Base-by-base conservation (phyloP, 2,113 vertebrate genomes). In the Perccottus glenii region DNA sequence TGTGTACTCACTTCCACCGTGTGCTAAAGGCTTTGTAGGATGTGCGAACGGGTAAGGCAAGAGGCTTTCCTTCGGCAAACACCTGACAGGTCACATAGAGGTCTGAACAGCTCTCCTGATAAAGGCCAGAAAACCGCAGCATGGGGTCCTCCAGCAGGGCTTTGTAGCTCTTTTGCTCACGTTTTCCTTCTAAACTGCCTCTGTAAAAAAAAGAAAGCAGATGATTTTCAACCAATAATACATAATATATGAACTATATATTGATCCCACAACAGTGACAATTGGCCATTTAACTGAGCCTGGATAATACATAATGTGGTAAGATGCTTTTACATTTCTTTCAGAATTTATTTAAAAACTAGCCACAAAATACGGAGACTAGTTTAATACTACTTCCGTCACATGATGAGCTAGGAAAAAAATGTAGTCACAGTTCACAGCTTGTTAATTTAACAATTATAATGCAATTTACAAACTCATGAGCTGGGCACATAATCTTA, bases 11-110 rank as follows among this genome's bases (percentile, higher is more conserved):
- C 98, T 99, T 99, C 97, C 97, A 99, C 9, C 97, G 93, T 38
- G 97, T 99, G 90, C 97, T 99, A 87, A 99, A 99, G 0, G 98
- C 96, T 81, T 99, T 99, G 85, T 98, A 99, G 0, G 97, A 96
- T 11, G 98, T 99, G 80, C 95, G 95, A 58, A 99, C 96, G 0
- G 96, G 96, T 64, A 99, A 91, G 5, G 96, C 98, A 14, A 99
- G 90, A 36, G 97, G 97, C 5, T 98, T 99, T 3, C 97, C 98
- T 81, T 99, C 97, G 10, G 96, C 96, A 80, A 98, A 99, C 80
- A 98, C 98, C 87, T 98, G 96, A 75, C 96, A 98, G 52, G 98
- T 99, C 55, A 99, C 98, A 27, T 98, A 99, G 32, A 99, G 92
- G 80, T 99, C 96, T 0, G 97, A 99, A 81, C 97, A 99, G 19